Base-by-base conservation (phyloP, 2,888 invertebrate species). In the Drosophila atripex region DNA sequence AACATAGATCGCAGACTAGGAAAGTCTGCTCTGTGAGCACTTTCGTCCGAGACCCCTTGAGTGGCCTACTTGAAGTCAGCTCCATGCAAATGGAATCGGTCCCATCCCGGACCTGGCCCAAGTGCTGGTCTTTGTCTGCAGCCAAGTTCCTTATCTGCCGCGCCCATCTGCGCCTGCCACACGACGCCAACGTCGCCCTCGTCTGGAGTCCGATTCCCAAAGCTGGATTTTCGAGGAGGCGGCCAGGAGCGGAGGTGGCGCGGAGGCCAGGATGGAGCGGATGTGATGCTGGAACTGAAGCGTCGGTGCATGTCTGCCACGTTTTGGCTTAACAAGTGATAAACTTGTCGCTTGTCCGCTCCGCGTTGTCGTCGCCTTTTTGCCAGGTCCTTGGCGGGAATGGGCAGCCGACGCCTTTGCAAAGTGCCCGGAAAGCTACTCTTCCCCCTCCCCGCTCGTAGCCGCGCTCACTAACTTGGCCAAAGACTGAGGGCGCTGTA, bases 281-380 rank as follows among this genome's bases (percentile, higher is more conserved):
- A 6, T 14, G 47, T 47, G 32, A 23, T 14, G 53, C 11, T 12
- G 45, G 30, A n/a, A 32, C 45, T 28, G 14, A 18, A 39, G 47
- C 38, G 57, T 55, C 55, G 39, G 41, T 75, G 73, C 78, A 68
- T 75, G 73, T 77, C 71, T 71, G 63, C 70, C 69, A 64, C 71
- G 63, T 65, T 61, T 43, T 64, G 75, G 77, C 69, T 73, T 56
- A 74, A 61, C 73, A 82, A 78, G 82, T 78, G 82, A 82, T 82
- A 82, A 82, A 85, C 79, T 82, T 82, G 82, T 82, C 85, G 82
- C 77, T 75, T 85, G 82, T 82, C 80, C 78, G 74, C 80, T 70
- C 41, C 41, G 41, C 41, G 18, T 9, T 41, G 14, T 84, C 75
- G 70, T 80, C 76, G 73, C 64, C 73, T 74, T 70, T 74, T 41